Conservation (phyloP, 2,113 vertebrate species). For the Chionodraco myersi region DNA sequence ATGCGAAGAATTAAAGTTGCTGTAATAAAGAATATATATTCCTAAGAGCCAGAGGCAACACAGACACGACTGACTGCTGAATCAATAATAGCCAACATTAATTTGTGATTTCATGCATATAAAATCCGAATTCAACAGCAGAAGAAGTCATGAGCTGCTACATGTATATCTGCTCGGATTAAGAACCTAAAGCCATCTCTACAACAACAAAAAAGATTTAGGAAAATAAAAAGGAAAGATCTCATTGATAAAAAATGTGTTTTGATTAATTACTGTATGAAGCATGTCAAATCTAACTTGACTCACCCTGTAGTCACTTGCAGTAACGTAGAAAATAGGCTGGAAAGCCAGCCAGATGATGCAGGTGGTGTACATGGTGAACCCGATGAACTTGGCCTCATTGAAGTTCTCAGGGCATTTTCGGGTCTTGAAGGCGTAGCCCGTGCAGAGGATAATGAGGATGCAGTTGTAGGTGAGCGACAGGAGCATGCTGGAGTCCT, state of each 20-base stretch:
- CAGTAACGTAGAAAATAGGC: constrained; percentile 99
- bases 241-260: not conserved
- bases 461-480: constrained; percentile 97
- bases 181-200: constrained; percentile 11
- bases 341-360: constrained; percentile 99
- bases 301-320: constrained; percentile 98
- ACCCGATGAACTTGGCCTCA: constrained; percentile 99
- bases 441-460: constrained; percentile 96
- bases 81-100: constrained; percentile 23
- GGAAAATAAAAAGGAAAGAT: not conserved
- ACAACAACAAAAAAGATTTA: constrained; percentile 22
- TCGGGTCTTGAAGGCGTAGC: constrained; percentile 99
- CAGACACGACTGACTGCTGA: constrained; percentile 19
- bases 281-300: not conserved
- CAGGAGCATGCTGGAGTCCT: constrained; percentile 96
- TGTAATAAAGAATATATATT: constrained; percentile 22
- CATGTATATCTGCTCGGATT: constrained; percentile 25
- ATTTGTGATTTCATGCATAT: constrained; percentile 21
- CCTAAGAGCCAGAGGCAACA: constrained; percentile 9
- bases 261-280: not conserved
- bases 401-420: constrained; percentile 99
- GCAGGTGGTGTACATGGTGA: constrained; percentile 99
- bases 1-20: constrained; percentile 14
- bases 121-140: constrained; percentile 24
- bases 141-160: constrained; percentile 38